phyloP scores from a whole-genome alignment of 2,113 vertebrate species.

The Columba janthina region DNA sequence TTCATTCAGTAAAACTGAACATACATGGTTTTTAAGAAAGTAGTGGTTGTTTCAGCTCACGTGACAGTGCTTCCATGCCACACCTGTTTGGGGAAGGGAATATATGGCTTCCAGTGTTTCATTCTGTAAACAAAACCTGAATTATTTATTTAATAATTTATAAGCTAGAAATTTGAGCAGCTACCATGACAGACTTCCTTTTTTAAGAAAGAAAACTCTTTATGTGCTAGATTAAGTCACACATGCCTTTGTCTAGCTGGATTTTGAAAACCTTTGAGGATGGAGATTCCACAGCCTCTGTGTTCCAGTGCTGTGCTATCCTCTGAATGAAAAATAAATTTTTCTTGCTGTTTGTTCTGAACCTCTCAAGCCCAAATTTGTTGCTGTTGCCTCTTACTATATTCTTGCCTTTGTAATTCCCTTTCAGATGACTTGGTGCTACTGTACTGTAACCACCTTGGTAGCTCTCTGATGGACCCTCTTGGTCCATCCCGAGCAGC shows the following conservation, averaged over 20 bases:
- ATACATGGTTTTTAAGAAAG: not conserved
- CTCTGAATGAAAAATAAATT: not conserved
- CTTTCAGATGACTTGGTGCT: not conserved
- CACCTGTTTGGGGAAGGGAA: not conserved
- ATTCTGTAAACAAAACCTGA: not conserved
- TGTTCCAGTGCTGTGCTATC: not conserved
- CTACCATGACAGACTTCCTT: not conserved
- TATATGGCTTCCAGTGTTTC: not conserved
- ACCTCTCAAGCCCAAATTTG: not conserved
- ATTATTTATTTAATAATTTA: not conserved
- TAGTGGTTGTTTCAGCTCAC: not conserved
- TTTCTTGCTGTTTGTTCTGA: not conserved
- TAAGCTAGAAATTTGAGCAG: not conserved
- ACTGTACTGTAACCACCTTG: not conserved
- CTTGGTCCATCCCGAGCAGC: not conserved
- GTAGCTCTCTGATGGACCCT: not conserved
- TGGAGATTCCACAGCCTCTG: not conserved
- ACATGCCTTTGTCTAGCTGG: not conserved
- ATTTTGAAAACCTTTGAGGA: not conserved
- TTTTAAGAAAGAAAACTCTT: not conserved
- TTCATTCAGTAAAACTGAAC: not conserved
- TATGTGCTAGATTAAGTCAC: not conserved
- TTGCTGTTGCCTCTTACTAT: not conserved
- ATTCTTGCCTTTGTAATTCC: not conserved
- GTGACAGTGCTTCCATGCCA: not conserved